Evolutionary conservation across 2,113 vertebrate genomes (phyloP), one percentile per base, ranked within the genome.

Genomic region (Oplegnathus fasciatus): DNA sequence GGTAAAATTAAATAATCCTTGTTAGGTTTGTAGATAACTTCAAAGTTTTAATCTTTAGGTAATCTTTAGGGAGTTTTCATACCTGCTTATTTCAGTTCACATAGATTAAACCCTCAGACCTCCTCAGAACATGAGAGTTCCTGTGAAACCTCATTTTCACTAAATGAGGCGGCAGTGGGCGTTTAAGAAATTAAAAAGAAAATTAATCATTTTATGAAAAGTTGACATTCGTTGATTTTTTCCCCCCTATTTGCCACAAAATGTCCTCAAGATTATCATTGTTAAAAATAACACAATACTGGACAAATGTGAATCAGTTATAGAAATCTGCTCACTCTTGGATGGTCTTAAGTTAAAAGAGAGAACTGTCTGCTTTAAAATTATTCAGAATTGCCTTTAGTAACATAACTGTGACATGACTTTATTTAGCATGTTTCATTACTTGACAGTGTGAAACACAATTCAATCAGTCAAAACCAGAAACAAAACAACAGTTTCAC

Each of bases 401-500:
- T 40, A 37, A 34, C 20, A 55, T 1, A 20, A 52, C n/a, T 24
- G 30, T 61, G 6, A 66, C 34, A 46, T 46, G 37, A 62, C 24
- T 18, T 79, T 69, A 67, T 40, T 44, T 3, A 58, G 20, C 44
- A 17, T 42, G 14, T 52, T 75, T 71, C 58, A 42, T 78, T 9
- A 30, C 52, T 14, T 60, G 37, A 67, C 77, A 62, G 2, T 46
- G 50, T 68, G 48, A 80, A 57, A 70, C 69, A 44, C 60, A 32
- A 60, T 17, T 54, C 20, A 20, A 13, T 68, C 30, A 57, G 34
- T 78, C 71, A 84, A 67, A 72, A 75, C 37, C 61, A 72, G 71
- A 80, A 87, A 71, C 78, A 68, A 42, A 84, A 78, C 24, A 50
- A 42, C 20, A 40, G 34, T 84, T 82, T 88, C 82, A 74, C 67